These are phyloP conservation scores for Noctua janthina DNA, from an alignment of 2,888 invertebrate species.

Conservation along the genomic window DNA sequence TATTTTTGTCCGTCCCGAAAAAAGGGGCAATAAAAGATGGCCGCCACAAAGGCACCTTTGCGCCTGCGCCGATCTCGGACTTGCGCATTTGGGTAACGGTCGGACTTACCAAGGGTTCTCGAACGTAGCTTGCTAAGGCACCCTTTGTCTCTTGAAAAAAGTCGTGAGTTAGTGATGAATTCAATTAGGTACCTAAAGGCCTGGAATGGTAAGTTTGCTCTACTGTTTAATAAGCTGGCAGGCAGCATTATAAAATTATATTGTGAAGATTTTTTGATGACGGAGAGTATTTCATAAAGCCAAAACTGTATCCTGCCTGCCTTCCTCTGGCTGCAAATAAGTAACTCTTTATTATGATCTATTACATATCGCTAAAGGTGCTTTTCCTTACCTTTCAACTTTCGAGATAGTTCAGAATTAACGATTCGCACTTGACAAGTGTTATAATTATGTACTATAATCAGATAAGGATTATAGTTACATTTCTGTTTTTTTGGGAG, in stretches of 20 bases:
- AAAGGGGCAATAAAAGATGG: constrained; percentile 87
- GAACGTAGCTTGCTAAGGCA: constrained; percentile 27
- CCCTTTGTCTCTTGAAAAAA: not conserved
- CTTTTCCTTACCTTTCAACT: not conserved
- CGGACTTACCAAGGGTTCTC: constrained; percentile 57
- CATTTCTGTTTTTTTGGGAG: not conserved
- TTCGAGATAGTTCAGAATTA: not conserved
- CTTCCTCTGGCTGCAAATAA: not conserved
- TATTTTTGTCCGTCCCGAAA: constrained; percentile 83
- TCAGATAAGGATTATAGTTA: not conserved
- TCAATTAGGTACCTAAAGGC: not conserved
- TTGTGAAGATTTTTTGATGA: not conserved
- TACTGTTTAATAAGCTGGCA: not conserved
- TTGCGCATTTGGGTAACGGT: constrained; percentile 81
- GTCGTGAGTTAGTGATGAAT: not conserved
- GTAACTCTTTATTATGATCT: not conserved
- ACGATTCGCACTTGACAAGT: not conserved
- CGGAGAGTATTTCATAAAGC: not conserved
- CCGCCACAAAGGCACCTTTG: constrained; percentile 87
- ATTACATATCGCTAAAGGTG: not conserved
- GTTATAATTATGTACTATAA: not conserved
- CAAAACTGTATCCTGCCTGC: not conserved
- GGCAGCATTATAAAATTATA: not conserved
- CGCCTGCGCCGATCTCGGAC: constrained; percentile 83
- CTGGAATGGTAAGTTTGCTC: not conserved